Percentiles rank a stretch among this genome's conserved stretches.
These are phyloP conservation scores for Ptilorrhoa leucosticta DNA, from an alignment of 2,113 vertebrate genomes.

Conservation along the genomic window DNA sequence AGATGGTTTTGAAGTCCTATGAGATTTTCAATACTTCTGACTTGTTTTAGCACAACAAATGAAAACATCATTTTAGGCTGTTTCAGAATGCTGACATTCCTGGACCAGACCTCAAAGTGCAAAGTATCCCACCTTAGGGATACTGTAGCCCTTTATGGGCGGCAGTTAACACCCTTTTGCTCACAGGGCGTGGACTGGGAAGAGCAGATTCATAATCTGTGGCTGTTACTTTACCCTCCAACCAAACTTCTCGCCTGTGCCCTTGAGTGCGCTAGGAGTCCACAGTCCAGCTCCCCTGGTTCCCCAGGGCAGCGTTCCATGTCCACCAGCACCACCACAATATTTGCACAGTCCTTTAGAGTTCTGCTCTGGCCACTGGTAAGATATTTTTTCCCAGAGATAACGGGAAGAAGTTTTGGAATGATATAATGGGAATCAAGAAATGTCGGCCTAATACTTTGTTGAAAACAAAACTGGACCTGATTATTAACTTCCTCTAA, in stretches of 20 bases:
- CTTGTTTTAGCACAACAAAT: background rate
- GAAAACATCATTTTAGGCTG: background rate
- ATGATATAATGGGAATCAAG: background rate
- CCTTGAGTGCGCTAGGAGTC: background rate
- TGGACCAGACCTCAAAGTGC: background rate
- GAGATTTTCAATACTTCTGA: background rate
- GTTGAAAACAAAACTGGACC: background rate
- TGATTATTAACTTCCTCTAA: background rate
- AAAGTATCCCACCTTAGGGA: background rate
- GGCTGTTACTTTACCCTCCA: background rate
- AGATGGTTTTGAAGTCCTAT: background rate
- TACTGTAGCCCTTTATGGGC: background rate
- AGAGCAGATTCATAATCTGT: background rate
- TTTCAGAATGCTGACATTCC: background rate
- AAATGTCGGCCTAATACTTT: background rate
- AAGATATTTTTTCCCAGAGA: background rate
- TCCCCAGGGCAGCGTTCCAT: fast-evolving
- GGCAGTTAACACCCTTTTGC: background rate
- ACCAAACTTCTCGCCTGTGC: background rate
- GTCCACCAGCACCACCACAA: background rate
- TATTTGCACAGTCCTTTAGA: background rate
- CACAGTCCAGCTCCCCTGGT: background rate
- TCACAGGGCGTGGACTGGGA: background rate
- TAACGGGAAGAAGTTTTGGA: background rate
- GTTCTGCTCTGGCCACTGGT: background rate